Evolutionary conservation across 92 coral and sea anemone genomes (phyloP).

Genomic region (Phenganax subtilis): DNA sequence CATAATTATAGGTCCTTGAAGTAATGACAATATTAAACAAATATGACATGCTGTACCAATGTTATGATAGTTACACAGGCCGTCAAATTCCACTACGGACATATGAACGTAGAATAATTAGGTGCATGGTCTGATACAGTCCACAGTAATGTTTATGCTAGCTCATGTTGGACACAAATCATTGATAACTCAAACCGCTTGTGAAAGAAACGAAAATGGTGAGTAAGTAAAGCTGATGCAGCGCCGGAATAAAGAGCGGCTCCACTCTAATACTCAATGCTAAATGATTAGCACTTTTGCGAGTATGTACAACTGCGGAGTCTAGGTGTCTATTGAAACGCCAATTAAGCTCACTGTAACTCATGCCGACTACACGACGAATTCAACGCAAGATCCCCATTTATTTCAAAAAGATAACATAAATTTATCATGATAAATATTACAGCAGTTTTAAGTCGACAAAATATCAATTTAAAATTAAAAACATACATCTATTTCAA

Average conservation of each 20-base stretch:
- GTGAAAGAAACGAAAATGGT: too few species aligned
- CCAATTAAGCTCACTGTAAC: background rate
- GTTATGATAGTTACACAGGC: constrained; percentile 3
- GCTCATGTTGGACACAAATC: too few species aligned
- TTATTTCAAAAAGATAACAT: background rate
- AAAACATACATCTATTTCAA: background rate
- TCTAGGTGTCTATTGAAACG: too few species aligned
- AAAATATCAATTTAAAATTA: background rate
- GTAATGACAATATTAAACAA: constrained; percentile 8
- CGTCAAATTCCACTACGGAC: background rate
- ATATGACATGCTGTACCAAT: background rate
- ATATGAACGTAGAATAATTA: too few species aligned
- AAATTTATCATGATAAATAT: background rate
- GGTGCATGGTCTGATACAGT: too few species aligned
- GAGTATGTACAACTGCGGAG: too few species aligned
- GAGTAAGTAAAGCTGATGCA: too few species aligned
- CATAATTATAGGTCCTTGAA: constrained; percentile 1
- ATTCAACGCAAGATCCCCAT: background rate
- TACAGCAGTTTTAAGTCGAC: background rate
- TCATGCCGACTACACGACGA: background rate
- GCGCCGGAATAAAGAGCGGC: too few species aligned
- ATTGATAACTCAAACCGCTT: too few species aligned
- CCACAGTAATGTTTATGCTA: too few species aligned
- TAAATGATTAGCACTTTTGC: background rate
- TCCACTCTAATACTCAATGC: background rate